Evolutionary conservation across 1,140 invertebrate species (phyloP).

Genomic region (Cydia fagiglandana): DNA sequence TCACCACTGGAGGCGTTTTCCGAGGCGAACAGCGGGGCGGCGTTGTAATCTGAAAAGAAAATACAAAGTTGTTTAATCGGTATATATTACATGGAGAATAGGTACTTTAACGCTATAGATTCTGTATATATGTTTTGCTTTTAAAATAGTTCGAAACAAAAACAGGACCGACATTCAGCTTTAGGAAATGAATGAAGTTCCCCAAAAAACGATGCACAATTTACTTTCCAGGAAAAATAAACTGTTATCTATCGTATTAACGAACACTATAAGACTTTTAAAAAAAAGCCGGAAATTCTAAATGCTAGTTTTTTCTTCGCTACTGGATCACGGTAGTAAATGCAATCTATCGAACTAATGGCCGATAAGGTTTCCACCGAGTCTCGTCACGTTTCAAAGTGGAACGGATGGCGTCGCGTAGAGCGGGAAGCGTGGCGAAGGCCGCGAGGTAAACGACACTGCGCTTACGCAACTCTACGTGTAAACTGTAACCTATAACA

Average conservation of each 20-base stretch:
- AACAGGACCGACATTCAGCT: too few relatives aligned
- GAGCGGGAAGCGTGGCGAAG: constrained; percentile 63
- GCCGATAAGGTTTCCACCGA: constrained; percentile 33
- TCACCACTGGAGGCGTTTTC: constrained; percentile 78
- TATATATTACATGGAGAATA: background rate
- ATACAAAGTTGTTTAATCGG: constrained; percentile 33
- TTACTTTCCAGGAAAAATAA: too few relatives aligned
- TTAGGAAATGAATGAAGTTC: too few relatives aligned
- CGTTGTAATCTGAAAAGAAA: constrained; percentile 75
- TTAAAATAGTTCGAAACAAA: too few relatives aligned
- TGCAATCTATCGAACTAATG: constrained; percentile 3
- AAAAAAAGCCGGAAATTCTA: background rate
- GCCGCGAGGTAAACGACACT: constrained; percentile 72
- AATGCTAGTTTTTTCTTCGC: background rate
- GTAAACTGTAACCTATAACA: constrained; percentile 20
- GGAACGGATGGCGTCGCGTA: constrained; percentile 40
- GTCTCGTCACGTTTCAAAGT: constrained; percentile 34
- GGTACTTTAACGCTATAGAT: background rate
- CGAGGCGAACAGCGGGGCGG: constrained; percentile 77
- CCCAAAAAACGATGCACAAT: too few relatives aligned
- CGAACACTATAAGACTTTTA: background rate
- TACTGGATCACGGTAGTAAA: background rate
- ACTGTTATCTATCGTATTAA: background rate
- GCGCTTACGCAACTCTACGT: constrained; percentile 58
- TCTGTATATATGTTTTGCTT: too few relatives aligned